A percentile compares a stretch with the other conserved stretches of the same genome.
Evolutionary conservation across 1,140 invertebrate species (phyloP).

Genomic region (Calliphora vicina): DNA sequence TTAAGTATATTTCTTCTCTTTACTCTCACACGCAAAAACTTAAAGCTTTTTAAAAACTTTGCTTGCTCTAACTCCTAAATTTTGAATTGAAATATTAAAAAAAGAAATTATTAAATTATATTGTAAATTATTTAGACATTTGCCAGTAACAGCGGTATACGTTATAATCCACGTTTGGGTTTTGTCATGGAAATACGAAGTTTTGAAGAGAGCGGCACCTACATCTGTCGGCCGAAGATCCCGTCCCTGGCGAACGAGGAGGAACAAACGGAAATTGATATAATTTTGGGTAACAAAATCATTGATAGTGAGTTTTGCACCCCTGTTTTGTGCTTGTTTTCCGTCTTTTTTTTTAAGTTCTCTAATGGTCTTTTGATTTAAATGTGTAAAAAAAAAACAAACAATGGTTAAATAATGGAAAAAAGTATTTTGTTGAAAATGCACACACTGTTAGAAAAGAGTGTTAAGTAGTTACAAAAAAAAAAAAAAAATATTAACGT

Average conservation of each 20-base stretch:
- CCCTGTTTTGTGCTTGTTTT: slow-evolving; percentile 63
- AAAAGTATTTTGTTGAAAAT: slow-evolving; percentile 16
- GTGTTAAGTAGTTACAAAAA: slow-evolving; percentile 11
- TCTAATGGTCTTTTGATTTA: slow-evolving; percentile 37
- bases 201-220: slow-evolving; percentile 61
- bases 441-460: neutral
- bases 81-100: no score
- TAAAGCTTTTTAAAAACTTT: no score
- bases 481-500: neutral
- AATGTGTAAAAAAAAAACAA: slow-evolving; percentile 18
- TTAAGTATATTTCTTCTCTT: neutral
- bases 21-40: neutral
- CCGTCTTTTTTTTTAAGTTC: slow-evolving; percentile 41
- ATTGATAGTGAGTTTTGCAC: slow-evolving; percentile 63
- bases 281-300: slow-evolving; percentile 59
- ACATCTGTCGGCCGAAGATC: slow-evolving; percentile 64
- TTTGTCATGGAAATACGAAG: slow-evolving; percentile 65
- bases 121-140: slow-evolving; percentile 43
- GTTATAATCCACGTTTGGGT: slow-evolving; percentile 70
- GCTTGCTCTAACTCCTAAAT: no score
- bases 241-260: slow-evolving; percentile 49
- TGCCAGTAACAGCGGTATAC: slow-evolving; percentile 52
- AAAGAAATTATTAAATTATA: no score
- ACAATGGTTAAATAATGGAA: neutral
- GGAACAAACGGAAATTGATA: slow-evolving; percentile 49